phyloP scores from a whole-genome alignment of 2,797 vertebrate genomes.

The Cetoscarus ocellatus region DNA sequence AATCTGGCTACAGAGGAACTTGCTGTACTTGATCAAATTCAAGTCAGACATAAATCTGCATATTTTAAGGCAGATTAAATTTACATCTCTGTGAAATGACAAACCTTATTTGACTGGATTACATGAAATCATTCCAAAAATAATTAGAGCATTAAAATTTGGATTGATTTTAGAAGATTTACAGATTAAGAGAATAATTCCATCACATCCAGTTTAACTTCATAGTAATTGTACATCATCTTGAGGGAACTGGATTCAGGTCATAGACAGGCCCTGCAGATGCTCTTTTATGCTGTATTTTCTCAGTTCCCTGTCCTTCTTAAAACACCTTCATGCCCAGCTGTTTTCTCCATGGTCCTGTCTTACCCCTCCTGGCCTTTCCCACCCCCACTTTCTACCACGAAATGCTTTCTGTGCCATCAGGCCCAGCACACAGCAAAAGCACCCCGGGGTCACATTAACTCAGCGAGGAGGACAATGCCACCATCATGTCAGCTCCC shows the following conservation, averaged over 20 bases:
- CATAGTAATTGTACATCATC: background rate
- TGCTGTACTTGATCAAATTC: background rate
- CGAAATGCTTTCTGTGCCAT: conserved; percentile 59
- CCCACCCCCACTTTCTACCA: conserved; percentile 30
- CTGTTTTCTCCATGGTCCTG: conserved; percentile 23
- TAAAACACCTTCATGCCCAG: conserved; percentile 37
- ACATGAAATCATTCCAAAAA: conserved; percentile 1
- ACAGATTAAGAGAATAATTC: background rate
- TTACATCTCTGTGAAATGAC: background rate
- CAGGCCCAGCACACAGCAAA: conserved; percentile 62
- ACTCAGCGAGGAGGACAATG: conserved; percentile 75
- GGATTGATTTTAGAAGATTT: background rate
- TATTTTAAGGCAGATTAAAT: background rate
- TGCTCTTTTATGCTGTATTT: conserved; percentile 6
- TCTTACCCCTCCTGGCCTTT: conserved; percentile 15
- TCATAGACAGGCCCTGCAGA: conserved; percentile 8
- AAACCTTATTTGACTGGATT: conserved; percentile 10
- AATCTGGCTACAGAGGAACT: background rate
- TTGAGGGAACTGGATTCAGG: conserved; percentile 17
- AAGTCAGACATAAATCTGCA: background rate
- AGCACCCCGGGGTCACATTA: conserved; percentile 74
- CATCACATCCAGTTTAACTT: background rate
- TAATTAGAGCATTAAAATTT: background rate
- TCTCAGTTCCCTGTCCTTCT: conserved; percentile 19
- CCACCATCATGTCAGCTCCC: conserved; percentile 77